Evolutionary conservation across 2,113 vertebrate species (phyloP), one percentile per base, ranked within the genome.

Genomic region (Pangasianodon hypophthalmus): DNA sequence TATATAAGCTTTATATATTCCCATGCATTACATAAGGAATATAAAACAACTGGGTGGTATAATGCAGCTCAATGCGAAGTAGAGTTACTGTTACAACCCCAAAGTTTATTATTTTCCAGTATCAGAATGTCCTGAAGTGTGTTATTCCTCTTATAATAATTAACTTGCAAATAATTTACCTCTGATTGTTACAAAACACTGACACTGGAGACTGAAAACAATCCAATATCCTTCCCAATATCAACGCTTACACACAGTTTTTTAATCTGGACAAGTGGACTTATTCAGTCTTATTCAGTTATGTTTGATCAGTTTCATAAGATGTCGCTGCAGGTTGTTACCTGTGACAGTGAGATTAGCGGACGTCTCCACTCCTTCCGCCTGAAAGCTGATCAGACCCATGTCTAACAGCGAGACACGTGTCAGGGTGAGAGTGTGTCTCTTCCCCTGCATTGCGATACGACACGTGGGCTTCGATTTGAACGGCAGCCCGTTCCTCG

Each of bases 281-380:
- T 14, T 5, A 0, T 37, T 1, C 37, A 37, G n/a, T 32, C 29
- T 37, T 41, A 7, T 71, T 71, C 21, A 21, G 18, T 19, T 21
- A 71, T 5, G 29, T 67, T 67, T 67, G 11, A 41, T 41, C 1
- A 41, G 48, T 9, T 58, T 41, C 54, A 37, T 14, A 6, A 21
- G 19, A 16, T 0, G n/a, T 44, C 26, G 26, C 21, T 21, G 48
- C 64, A 44, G 26, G 73, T 10, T 62, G 58, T 48, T 96, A 99
- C 98, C 98, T 94, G 81, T 97, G 88, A 99, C 97, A 0, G 90
- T 92, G 1, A 99, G 97, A 88, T 24, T 94, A 0, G 96, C 96
- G 0, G 97, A 97, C 0, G 97, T 97, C 82, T 96, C 95, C 56
- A 98, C 90, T 3, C 96, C 97, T 3, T 97, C 96, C 0, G 97